These are phyloP conservation scores for Coilia nasus DNA, from an alignment of 2,797 vertebrate genomes.

Conservation along the genomic window DNA sequence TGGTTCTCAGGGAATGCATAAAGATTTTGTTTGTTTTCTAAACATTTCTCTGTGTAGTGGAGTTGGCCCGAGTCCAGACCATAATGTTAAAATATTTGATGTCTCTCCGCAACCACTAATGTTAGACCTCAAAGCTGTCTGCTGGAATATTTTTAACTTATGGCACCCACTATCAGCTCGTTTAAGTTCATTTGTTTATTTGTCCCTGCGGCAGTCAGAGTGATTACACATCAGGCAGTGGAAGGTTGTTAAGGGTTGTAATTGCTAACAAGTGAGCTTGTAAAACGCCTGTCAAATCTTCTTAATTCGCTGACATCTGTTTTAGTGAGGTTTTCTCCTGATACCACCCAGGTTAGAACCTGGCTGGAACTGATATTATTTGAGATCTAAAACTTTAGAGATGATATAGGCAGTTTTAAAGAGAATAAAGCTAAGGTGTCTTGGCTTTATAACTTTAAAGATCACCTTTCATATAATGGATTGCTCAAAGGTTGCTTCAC, in stretches of 20 bases:
- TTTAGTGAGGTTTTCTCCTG: not conserved
- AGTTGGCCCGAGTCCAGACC: not conserved
- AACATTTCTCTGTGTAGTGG: not conserved
- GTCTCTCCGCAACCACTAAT: not conserved
- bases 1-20: not conserved
- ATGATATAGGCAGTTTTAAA: not conserved
- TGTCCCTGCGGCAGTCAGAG: not conserved
- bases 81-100: not conserved
- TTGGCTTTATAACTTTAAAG: not conserved
- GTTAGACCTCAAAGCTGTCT: constrained; percentile 10
- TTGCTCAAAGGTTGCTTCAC: not conserved
- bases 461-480: not conserved
- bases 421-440: not conserved
- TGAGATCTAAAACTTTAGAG: no score
- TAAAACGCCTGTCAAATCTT: not conserved
- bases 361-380: not conserved
- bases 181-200: not conserved
- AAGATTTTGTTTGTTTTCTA: not conserved
- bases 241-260: not conserved
- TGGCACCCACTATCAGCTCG: not conserved
- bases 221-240: not conserved
- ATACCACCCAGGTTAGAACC: not conserved
- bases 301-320: constrained; percentile 48
- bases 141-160: not conserved
- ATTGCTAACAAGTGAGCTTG: not conserved